Evolutionary conservation across 2,113 vertebrate genomes (phyloP), one percentile per base, ranked within the genome.

Genomic region (Vidua chalybeata): DNA sequence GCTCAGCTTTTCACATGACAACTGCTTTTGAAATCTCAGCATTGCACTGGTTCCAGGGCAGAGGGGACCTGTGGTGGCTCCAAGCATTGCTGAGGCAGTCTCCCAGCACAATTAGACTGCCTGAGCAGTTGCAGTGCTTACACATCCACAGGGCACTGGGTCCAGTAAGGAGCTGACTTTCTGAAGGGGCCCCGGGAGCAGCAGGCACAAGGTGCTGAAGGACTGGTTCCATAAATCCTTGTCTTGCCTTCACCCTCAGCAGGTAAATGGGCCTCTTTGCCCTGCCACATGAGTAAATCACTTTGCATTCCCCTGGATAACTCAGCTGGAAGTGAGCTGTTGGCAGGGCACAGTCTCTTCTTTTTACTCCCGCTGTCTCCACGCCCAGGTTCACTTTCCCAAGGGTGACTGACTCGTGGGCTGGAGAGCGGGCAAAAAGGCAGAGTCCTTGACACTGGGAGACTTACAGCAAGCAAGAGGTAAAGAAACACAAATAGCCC

Each of bases 21-120:
- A 3, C 27, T 55, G 12, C 59, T 71, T 74, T 63, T 69, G 51
- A 52, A 64, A 39, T 43, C 37, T 31, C 58, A 69, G 45, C n/a
- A 33, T 4, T 24, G 31, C 69, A 21, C 13, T 24, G 26, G 20
- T 37, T 23, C 26, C 4, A 4, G 21, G 20, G 28, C 39, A 90
- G 52, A 30, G 15, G 19, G 21, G 21, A 67, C 31, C 14, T 2
- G 3, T 15, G 3, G 28, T 26, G 2, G 2, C 17, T 28, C 41
- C 6, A 3, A 51, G 30, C 9, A 3, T 2, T 23, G 20, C 22
- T 4, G 7, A 68, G 35, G 20, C 15, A 63, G 15, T 12, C 9
- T 52, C 5, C 15, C 26, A 41, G 35, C 54, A 46, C 1, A 4
- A 1, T 2, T 0, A 2, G 67, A 28, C 55, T 84, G 51, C 31